Percentiles rank a stretch among this genome's conserved stretches.
Evolutionary conservation across 2,888 invertebrate species (phyloP).

Genomic region (Laothoe populi): DNA sequence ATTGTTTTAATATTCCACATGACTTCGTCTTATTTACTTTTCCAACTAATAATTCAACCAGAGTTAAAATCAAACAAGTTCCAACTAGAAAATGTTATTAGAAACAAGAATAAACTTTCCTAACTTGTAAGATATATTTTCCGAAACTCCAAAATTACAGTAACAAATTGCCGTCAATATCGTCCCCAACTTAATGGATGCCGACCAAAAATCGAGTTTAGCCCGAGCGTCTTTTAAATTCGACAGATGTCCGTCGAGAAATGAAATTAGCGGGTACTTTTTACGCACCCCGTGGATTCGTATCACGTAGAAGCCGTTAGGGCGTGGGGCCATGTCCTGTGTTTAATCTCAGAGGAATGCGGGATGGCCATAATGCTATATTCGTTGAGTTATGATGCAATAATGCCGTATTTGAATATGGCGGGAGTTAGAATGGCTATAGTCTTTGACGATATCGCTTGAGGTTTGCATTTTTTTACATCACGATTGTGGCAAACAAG

Average conservation of each 20-base stretch:
- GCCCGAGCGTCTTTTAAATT: conserved; percentile 52
- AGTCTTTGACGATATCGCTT: conserved; percentile 45
- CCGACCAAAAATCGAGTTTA: conserved; percentile 54
- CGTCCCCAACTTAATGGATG: conserved; percentile 29
- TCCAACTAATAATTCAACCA: not conserved
- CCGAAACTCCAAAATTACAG: not conserved
- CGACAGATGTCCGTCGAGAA: conserved; percentile 53
- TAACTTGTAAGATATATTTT: not conserved
- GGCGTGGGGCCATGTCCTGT: conserved; percentile 50
- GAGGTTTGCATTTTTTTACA: not conserved
- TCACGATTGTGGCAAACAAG: too few species aligned
- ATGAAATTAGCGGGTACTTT: conserved; percentile 68
- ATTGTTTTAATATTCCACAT: conserved; percentile 10
- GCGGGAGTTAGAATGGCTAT: conserved; percentile 60
- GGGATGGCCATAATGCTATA: conserved; percentile 65
- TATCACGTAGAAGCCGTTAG: conserved; percentile 66
- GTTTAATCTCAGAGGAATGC: conserved; percentile 77
- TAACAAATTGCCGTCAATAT: conserved; percentile 35
- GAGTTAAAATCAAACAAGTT: conserved; percentile 5
- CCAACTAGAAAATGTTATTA: conserved; percentile 17
- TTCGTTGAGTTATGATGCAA: conserved; percentile 73
- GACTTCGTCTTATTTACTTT: not conserved
- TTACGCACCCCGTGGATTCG: conserved; percentile 52
- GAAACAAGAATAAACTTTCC: not conserved
- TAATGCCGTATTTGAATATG: conserved; percentile 72